phyloP scores from a whole-genome alignment of 2,113 vertebrate species.

The Agapornis roseicollis region DNA sequence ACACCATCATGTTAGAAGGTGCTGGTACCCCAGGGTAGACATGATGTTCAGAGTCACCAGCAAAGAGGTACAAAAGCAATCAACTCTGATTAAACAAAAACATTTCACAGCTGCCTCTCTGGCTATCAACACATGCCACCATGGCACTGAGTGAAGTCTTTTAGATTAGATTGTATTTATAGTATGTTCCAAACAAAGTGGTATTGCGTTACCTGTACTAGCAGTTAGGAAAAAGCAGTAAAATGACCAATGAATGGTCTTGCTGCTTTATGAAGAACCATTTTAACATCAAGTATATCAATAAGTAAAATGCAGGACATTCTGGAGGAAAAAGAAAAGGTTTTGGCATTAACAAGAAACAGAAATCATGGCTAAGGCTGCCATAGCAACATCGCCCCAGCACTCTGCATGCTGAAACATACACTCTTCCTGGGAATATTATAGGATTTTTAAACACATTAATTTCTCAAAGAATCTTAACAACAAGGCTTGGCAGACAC shows the following conservation, averaged over 20 bases:
- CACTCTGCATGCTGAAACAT: slow-evolving; percentile 1
- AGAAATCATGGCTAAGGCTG: slow-evolving; percentile 53
- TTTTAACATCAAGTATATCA: background rate
- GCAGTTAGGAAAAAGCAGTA: background rate
- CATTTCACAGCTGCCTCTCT: background rate
- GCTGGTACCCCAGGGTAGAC: background rate
- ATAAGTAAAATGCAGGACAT: background rate
- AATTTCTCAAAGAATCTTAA: slow-evolving; percentile 6
- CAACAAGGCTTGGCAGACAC: background rate
- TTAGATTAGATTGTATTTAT: background rate
- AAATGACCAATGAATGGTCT: background rate
- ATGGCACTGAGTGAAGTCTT: background rate
- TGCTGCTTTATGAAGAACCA: background rate
- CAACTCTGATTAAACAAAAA: background rate
- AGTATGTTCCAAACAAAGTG: background rate
- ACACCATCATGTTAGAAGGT: background rate
- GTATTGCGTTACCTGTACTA: background rate
- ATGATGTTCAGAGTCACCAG: background rate
- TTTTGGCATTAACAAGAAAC: slow-evolving; percentile 17
- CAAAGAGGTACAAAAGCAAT: background rate
- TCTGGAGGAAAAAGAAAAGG: background rate
- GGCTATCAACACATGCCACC: background rate
- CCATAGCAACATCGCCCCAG: slow-evolving; percentile 67
- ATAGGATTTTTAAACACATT: background rate
- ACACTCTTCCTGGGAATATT: slow-evolving; percentile 1